Evolutionary conservation across 2,113 vertebrate genomes (phyloP).

Genomic region (Misgurnus anguillicaudatus): DNA sequence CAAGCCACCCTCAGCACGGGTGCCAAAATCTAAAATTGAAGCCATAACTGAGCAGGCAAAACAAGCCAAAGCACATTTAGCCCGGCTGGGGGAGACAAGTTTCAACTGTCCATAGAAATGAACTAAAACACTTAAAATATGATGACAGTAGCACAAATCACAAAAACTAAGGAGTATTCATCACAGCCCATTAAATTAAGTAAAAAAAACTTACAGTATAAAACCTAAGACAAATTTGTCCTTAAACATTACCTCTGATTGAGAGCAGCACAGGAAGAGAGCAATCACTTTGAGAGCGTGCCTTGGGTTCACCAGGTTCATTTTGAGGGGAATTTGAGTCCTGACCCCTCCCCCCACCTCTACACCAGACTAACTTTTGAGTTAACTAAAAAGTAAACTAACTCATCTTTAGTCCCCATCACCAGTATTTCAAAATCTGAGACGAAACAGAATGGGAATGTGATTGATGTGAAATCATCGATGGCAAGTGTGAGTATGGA

Average conservation of each 20-base stretch:
- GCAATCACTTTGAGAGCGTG: constrained; percentile 42
- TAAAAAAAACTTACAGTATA: too few species aligned
- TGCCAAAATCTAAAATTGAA: constrained; percentile 37
- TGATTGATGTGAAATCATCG: background rate
- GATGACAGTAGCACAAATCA: too few species aligned
- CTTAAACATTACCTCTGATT: constrained; percentile 48
- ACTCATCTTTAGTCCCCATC: background rate
- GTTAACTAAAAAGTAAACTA: constrained; percentile 26
- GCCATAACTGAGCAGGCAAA: constrained; percentile 18
- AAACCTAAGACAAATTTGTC: background rate
- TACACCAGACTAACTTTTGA: constrained; percentile 5
- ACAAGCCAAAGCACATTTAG: background rate
- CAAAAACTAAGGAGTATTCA: too few species aligned
- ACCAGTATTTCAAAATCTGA: too few species aligned
- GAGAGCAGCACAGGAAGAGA: constrained; percentile 50
- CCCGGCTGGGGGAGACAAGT: constrained; percentile 21
- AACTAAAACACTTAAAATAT: background rate
- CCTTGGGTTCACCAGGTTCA: constrained; percentile 50
- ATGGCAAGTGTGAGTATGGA: background rate
- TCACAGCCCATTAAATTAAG: too few species aligned
- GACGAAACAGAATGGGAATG: background rate
- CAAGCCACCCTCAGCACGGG: constrained; percentile 11
- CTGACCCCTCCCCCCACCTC: constrained; percentile 1
- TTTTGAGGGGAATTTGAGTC: constrained; percentile 37
- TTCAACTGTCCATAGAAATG: background rate